phyloP scores from a whole-genome alignment of 2,797 vertebrate genomes.

The Etheostoma nigrum region DNA sequence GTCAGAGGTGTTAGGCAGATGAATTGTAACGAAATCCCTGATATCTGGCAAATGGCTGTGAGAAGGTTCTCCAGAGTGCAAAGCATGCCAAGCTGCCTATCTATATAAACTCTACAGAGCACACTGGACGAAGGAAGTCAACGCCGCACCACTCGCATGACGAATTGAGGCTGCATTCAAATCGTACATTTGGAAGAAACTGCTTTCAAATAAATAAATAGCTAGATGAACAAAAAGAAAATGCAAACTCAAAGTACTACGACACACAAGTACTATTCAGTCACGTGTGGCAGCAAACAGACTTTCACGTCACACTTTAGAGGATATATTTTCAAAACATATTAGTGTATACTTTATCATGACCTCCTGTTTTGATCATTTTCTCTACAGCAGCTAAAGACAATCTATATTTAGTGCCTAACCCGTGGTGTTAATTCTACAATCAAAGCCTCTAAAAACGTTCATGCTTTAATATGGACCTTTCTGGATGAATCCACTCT shows the following conservation, averaged over 20 bases:
- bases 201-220: constrained; percentile 80
- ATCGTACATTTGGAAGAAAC: constrained; percentile 72
- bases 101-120: constrained; percentile 73
- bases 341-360: constrained; percentile 58
- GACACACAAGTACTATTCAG: constrained; percentile 47
- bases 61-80: constrained; percentile 82
- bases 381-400: constrained; percentile 62
- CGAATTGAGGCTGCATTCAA: constrained; percentile 69
- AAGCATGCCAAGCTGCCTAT: constrained; percentile 84
- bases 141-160: constrained; percentile 59
- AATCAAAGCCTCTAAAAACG: constrained; percentile 64
- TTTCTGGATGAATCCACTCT: constrained; percentile 44
- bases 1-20: constrained; percentile 82
- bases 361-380: constrained; percentile 45
- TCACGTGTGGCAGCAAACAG: constrained; percentile 45
- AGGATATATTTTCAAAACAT: constrained; percentile 55
- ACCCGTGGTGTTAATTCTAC: constrained; percentile 72
- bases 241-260: constrained; percentile 57
- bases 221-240: constrained; percentile 67
- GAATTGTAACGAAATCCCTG: constrained; percentile 87
- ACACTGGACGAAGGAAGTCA: constrained; percentile 69
- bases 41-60: constrained; percentile 86
- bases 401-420: constrained; percentile 66
- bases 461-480: constrained; percentile 62
- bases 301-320: constrained; percentile 55